Base-by-base conservation (phyloP, 2,113 vertebrate genomes). In the Lagopus muta region DNA sequence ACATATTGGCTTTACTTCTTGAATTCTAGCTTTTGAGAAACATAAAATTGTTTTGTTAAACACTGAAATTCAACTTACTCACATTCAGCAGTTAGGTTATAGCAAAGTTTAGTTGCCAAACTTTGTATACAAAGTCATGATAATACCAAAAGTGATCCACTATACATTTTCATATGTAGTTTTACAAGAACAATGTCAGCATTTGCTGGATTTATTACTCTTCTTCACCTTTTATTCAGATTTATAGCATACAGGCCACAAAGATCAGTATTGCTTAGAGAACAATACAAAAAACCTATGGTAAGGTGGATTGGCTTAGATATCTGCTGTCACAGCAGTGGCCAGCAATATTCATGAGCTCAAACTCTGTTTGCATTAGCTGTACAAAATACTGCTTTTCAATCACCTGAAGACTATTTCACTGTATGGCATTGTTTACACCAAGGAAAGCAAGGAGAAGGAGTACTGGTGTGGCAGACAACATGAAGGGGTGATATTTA, bases 381-480 rank as follows among this genome's bases (percentile, higher is more conserved):
- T 0, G 13, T n/a, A 65, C 3, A 81, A 57, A 80, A 67, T 48
- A 36, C 43, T 42, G 52, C 6, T 57, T 93, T 84, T 77, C 48
- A 76, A 21, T 65, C 50, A 84, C 20, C 11, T 40, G 30, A n/a
- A 55, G 27, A 62, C 20, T 2, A 1, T 79, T 79, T 77, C 38
- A 6, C 5, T 72, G 6, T 21, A 34, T 13, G 10, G 21, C 27
- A 57, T 7, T 0, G 2, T 8, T 81, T 18, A 38, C 5, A 19
- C 19, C 7, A 18, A 43, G 36, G 21, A 73, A 83, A 64, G 7
- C 13, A 45, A 92, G 1, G 9, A 43, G 25, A 71, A 71, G 22
- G 0, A 1, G 8, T 30, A 18, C 8, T 76, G 3, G 1, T 43
- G 20, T n/a, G 28, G 9, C 34, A 81, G 42, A 45, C 1, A 34